Conservation (phyloP, 2,113 vertebrate species). For the Panthera tigris region DNA sequence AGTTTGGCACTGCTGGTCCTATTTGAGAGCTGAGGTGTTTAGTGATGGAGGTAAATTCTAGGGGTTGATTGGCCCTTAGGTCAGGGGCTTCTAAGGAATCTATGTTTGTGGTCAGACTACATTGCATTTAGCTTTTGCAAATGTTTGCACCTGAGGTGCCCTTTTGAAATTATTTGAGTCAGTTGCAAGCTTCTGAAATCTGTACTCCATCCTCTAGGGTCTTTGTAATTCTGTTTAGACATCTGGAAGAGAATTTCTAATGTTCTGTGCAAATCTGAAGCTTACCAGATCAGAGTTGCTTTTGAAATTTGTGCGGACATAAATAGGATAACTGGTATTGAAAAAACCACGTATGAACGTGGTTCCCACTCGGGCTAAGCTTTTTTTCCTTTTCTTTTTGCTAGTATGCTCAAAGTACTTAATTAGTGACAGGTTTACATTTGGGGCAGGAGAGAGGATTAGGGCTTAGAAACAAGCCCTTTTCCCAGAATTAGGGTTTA, state of each 20-base stretch:
- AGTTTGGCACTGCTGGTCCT: not conserved
- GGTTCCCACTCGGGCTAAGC: not conserved
- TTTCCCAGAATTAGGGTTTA: not conserved
- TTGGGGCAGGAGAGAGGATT: not conserved
- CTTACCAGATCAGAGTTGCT: not conserved
- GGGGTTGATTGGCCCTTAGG: not conserved
- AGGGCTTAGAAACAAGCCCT: not conserved
- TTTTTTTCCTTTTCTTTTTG: not conserved
- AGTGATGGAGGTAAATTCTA: not conserved
- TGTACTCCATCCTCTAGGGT: conserved; percentile 3
- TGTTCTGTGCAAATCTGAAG: conserved; percentile 45
- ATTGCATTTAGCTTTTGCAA: not conserved
- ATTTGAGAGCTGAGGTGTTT: not conserved
- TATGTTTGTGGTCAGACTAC: not conserved
- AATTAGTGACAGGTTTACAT: conserved; percentile 7
- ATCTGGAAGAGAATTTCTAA: conserved; percentile 47
- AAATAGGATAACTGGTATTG: not conserved
- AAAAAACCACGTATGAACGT: not conserved
- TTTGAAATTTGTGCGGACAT: conserved; percentile 52
- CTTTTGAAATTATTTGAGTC: conserved; percentile 35
- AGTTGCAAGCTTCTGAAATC: conserved; percentile 53
- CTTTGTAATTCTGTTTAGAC: conserved; percentile 53
- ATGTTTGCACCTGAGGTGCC: not conserved
- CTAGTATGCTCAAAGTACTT: not conserved
- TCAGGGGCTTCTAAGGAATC: not conserved